These are phyloP conservation scores for Gasteruption jaculator DNA, from an alignment of 2,888 invertebrate species.

Conservation along the genomic window DNA sequence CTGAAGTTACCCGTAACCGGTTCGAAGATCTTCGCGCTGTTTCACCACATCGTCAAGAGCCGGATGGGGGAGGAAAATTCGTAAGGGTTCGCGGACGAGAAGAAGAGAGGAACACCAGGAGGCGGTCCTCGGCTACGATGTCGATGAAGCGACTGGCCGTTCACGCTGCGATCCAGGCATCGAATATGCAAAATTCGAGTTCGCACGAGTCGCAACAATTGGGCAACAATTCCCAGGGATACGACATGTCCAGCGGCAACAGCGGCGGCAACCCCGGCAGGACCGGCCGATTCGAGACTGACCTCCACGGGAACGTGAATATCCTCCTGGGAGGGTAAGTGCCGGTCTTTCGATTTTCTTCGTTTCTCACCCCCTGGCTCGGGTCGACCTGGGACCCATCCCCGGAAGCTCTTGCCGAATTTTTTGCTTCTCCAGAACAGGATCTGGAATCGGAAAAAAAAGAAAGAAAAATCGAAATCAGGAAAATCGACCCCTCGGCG, in stretches of 20 bases:
- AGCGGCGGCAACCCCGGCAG: conserved; percentile 20
- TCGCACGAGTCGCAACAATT: conserved; percentile 19
- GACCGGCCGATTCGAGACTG: conserved; percentile 38
- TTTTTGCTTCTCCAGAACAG: too few relatives aligned
- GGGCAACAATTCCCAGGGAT: conserved; percentile 15
- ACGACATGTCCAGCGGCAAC: conserved; percentile 14
- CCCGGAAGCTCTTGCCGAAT: too few relatives aligned
- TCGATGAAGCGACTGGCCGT: conserved; percentile 64
- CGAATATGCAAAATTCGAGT: too few relatives aligned
- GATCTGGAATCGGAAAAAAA: too few relatives aligned
- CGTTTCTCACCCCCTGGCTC: too few relatives aligned
- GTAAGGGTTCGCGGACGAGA: conserved; percentile 7
- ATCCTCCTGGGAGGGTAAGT: conserved; percentile 75
- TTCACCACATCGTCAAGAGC: background rate
- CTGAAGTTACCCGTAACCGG: background rate
- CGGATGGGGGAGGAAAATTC: conserved; percentile 6
- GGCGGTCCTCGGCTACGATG: conserved; percentile 47
- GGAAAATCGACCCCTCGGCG: too few relatives aligned
- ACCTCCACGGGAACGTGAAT: conserved; percentile 64
- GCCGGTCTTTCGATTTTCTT: conserved; percentile 11
- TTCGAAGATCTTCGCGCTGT: background rate
- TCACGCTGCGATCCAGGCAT: conserved; percentile 42
- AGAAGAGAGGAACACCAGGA: conserved; percentile 3
- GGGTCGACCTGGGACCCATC: too few relatives aligned
- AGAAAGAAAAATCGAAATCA: too few relatives aligned